Conservation (phyloP, 2,113 vertebrate genomes). For the Gobius niger region DNA sequence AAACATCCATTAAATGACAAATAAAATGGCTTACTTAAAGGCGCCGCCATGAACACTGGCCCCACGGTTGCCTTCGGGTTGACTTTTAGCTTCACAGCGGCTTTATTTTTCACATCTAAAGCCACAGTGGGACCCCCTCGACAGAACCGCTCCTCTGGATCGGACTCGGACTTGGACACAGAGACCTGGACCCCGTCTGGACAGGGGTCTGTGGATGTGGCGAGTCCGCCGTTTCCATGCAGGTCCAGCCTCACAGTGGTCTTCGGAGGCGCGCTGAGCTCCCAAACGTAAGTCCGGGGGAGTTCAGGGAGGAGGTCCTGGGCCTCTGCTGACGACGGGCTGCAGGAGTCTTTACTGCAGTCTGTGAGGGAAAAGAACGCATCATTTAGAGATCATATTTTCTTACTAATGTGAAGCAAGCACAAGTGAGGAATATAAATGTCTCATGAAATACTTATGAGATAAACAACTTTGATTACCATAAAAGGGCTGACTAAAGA, state of each 20-base stretch:
- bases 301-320: constrained; percentile 74
- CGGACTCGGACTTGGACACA: constrained; percentile 60
- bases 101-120: constrained; percentile 76
- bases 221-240: constrained; percentile 62
- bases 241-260: constrained; percentile 76
- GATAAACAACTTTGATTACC: too few relatives aligned
- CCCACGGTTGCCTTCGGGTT: constrained; percentile 58
- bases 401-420: too few relatives aligned
- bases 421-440: too few relatives aligned
- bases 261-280: constrained; percentile 72
- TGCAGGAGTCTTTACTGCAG: constrained; percentile 78
- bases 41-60: constrained; percentile 75
- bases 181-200: constrained; percentile 65
- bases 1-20: too few relatives aligned
- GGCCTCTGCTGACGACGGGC: constrained; percentile 68
- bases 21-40: constrained; percentile 73
- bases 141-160: constrained; percentile 73
- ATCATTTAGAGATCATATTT: background rate
- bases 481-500: too few relatives aligned
- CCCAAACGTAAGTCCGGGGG: constrained; percentile 81
- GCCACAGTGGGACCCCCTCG: constrained; percentile 77
- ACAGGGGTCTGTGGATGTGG: constrained; percentile 72
- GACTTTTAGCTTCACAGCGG: constrained; percentile 72
- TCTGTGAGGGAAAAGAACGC: constrained; percentile 67
- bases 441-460: too few relatives aligned